Base-by-base conservation (phyloP, 30 jellyfish, hydroid and myxozoan genomes). In the Chrysaora quinquecirrha region DNA sequence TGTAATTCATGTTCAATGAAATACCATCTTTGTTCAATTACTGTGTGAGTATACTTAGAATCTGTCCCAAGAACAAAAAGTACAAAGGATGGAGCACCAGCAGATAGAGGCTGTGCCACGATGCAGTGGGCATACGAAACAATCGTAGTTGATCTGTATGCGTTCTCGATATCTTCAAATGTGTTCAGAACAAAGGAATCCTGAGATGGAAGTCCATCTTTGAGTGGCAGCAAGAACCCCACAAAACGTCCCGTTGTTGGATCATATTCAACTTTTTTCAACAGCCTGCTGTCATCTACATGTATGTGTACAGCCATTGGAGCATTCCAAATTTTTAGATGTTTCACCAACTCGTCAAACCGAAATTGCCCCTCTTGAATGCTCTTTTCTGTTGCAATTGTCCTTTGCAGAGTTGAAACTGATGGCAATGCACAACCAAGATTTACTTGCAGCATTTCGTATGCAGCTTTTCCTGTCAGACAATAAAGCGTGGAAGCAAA, bases 11-110 rank as follows among this genome's bases (percentile, higher is more conserved):
- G 27, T 66, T 66, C 22, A 12, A 31, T 27, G 32, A 14, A 31
- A 16, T 27, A 7, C 79, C 64, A 66, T 23, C 79, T 27, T 9
- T 66, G 62, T 66, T 23, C 25, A 28, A 66, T 66, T 23, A 3
- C 79, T 23, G 14, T 28, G 79, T 27, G 61, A 23, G 62, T 31
- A 66, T 66, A 66, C 64, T 66, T 66, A 4, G 64, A 23, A 66
- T 60, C 72, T 60, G 72, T 60, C 9, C 72, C 67, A 18, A 66
- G 79, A 66, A 66, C 22, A 31, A 66, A 66, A 23, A 66, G 32
- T 3, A 66, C 79, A 66, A 66, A 66, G 7, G 79, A 66, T 23
- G 79, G 79, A 3, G 79, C 79, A 28, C 27, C 79, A 66, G 27
- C 64, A 66, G 79, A 23, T 3, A 27, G 68, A 14, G 79, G 61